Base-by-base conservation (phyloP, 2,797 vertebrate genomes). In the Apogon hyalosoma region DNA sequence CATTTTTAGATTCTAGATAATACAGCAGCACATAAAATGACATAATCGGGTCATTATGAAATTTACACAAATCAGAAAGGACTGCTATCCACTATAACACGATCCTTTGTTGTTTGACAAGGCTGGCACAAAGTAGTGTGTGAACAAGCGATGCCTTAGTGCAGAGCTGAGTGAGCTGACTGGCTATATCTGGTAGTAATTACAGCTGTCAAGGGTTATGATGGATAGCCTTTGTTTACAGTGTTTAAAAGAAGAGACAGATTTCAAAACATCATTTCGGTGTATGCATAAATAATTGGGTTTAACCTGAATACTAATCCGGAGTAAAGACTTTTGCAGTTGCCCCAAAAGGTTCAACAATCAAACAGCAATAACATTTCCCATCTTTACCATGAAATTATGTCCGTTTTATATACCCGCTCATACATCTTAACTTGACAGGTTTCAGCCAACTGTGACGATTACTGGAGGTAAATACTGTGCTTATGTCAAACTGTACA, bases 141-240 rank as follows among this genome's bases (percentile, higher is more conserved):
- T 58, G 57, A 63, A 67, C 57, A 63, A 76, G 63, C 9, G 18
- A 74, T 36, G 52, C 73, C 62, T 86, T 79, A 66, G 69, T 50
- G 66, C 64, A 51, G 75, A 51, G 54, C 16, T 31, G 80, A 80
- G 53, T 18, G 69, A 75, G 66, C 71, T 41, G 63, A 61, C 69
- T 75, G 31, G 45, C 62, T 59, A 46, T 72, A 83, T 94, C 94
- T 94, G 93, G 92, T 80, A 93, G 88, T 84, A 89, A 94, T 95
- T 94, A 94, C 28, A 75, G 84, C 88, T 91, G 90, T 89, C 92
- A 64, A 57, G 73, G 71, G 79, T 93, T 92, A 93, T 94, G 93
- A 95, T 93, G 86, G 90, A 94, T 94, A 83, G 91, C 87, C 89
- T 93, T 94, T 94, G 93, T 94, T 94, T 94, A 93, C 92, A 86